phyloP scores from a whole-genome alignment of 2,113 vertebrate species.

The Ploceus nigricollis region DNA sequence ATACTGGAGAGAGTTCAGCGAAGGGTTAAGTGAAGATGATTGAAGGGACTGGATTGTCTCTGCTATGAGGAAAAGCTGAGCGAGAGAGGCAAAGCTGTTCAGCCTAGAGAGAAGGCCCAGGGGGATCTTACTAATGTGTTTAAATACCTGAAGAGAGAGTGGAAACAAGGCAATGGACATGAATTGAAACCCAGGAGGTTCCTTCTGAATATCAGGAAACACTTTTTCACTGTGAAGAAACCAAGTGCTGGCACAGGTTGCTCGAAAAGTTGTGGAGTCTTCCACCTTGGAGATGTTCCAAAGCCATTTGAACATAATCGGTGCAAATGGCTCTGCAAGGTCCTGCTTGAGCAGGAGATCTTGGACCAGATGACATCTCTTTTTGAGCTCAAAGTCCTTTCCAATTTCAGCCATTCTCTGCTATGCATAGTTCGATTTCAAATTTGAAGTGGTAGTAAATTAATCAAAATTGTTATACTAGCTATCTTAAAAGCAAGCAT shows the following conservation, averaged over 20 bases:
- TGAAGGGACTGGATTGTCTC: background rate
- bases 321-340: accelerated
- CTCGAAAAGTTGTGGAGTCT: background rate
- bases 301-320: background rate
- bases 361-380: background rate
- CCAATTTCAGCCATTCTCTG: background rate
- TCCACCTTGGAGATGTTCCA: background rate
- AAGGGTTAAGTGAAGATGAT: background rate
- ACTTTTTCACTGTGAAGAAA: background rate
- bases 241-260: background rate
- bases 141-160: background rate
- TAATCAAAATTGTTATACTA: background rate
- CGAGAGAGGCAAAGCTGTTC: background rate
- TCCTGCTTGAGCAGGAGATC: background rate
- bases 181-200: background rate
- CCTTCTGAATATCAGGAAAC: background rate
- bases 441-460: background rate
- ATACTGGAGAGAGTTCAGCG: background rate
- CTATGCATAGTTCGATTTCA: background rate
- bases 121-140: background rate
- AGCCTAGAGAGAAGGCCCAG: background rate
- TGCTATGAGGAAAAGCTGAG: background rate
- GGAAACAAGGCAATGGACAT: background rate
- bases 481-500: background rate
- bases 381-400: background rate